A percentile compares a stretch with the other conserved stretches of the same genome.
These are phyloP conservation scores for Tragelaphus strepsiceros DNA, from an alignment of 2,113 vertebrate species.

Conservation along the genomic window DNA sequence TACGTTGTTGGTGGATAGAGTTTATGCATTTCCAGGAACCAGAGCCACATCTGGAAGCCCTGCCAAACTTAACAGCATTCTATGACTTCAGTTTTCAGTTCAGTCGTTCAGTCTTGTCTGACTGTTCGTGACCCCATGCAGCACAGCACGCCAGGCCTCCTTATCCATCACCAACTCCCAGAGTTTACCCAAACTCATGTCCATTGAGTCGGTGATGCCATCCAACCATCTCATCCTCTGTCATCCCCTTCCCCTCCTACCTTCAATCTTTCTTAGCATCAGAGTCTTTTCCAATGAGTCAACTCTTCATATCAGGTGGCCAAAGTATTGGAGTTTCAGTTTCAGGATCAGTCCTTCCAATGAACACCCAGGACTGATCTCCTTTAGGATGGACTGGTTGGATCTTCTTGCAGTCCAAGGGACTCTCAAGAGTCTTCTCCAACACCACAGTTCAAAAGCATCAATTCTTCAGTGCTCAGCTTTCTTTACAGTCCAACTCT, in stretches of 20 bases:
- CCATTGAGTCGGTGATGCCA: background rate
- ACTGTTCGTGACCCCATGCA: background rate
- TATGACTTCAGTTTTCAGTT: background rate
- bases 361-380: background rate
- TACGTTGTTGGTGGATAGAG: background rate
- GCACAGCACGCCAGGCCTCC: background rate
- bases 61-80: background rate
- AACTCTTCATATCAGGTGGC: rapidly evolving
- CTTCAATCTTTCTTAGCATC: background rate
- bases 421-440: background rate
- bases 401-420: background rate
- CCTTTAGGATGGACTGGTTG: background rate
- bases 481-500: background rate
- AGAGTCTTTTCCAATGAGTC: background rate
- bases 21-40: background rate
- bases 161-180: background rate
- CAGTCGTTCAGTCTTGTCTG: background rate
- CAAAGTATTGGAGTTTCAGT: background rate
- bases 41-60: background rate
- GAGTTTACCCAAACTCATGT: background rate
- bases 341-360: background rate
- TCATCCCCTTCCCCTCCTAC: background rate
- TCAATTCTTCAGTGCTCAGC: rapidly evolving
- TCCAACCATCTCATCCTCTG: background rate
- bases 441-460: background rate